Conservation (phyloP, 1,140 invertebrate species). For the Saccostrea glomerata region DNA sequence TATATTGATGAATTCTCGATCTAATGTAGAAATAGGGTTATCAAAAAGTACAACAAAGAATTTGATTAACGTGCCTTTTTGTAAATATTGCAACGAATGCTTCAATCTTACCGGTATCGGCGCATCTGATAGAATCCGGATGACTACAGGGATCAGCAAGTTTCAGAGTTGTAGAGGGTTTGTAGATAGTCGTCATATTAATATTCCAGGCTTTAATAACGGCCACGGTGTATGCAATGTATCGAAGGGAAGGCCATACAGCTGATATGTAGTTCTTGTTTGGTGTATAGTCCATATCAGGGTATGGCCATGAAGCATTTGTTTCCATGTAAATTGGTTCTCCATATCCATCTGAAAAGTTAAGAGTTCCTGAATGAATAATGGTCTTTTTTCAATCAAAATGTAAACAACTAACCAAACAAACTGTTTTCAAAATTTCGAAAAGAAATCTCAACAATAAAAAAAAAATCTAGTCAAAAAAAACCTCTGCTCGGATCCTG, state of each 20-base stretch:
- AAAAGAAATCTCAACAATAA: too few species aligned
- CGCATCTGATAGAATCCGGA: slow-evolving; percentile 53
- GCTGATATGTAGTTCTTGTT: slow-evolving; percentile 64
- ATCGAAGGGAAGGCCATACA: slow-evolving; percentile 62
- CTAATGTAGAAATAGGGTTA: slow-evolving; percentile 15
- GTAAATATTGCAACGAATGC: too few species aligned
- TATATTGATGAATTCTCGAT: slow-evolving; percentile 55
- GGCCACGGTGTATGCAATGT: slow-evolving; percentile 58
- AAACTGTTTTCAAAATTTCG: too few species aligned
- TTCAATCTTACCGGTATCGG: slow-evolving; percentile 38
- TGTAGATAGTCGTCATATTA: slow-evolving; percentile 48
- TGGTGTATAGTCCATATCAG: slow-evolving; percentile 60
- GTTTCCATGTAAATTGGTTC: slow-evolving; percentile 39
- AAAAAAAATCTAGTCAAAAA: too few species aligned
- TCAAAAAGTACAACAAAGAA: neutral
- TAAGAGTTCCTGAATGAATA: too few species aligned
- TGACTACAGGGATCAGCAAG: slow-evolving; percentile 55
- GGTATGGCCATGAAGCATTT: slow-evolving; percentile 51
- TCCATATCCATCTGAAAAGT: slow-evolving; percentile 46
- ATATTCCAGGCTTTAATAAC: slow-evolving; percentile 47
- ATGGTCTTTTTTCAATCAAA: too few species aligned
- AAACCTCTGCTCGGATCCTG: slow-evolving; percentile 4
- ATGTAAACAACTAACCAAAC: too few species aligned
- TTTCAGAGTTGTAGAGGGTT: neutral
- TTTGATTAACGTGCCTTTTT: too few species aligned